These are phyloP conservation scores for Marmota flaviventris DNA, from an alignment of 2,113 vertebrate species.

Conservation along the genomic window DNA sequence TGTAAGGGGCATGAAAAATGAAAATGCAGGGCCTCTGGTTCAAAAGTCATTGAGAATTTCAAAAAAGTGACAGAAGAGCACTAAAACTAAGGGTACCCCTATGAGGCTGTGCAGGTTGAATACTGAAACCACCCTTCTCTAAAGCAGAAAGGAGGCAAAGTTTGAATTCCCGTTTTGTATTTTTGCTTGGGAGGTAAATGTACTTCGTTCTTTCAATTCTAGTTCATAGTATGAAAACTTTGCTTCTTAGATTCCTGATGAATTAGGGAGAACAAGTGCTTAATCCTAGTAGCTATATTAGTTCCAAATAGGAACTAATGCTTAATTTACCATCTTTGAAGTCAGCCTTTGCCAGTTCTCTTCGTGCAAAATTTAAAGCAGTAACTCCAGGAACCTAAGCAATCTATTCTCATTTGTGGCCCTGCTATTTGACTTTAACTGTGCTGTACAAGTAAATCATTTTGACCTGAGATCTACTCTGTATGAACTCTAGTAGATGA, in stretches of 20 bases:
- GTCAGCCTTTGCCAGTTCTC: slow-evolving; percentile 38
- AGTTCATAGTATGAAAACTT: background rate
- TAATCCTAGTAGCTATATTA: background rate
- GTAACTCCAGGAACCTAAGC: background rate
- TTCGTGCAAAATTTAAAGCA: slow-evolving; percentile 53
- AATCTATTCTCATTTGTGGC: slow-evolving; percentile 33
- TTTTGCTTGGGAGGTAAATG: background rate
- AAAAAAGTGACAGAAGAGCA: background rate
- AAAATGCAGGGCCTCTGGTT: background rate
- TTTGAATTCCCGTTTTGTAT: background rate
- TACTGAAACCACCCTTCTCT: background rate
- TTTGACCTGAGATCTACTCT: slow-evolving; percentile 60
- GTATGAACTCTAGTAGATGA: slow-evolving; percentile 56
- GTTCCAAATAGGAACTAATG: slow-evolving; percentile 47
- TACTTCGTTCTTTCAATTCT: background rate
- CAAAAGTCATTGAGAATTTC: background rate
- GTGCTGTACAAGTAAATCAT: slow-evolving; percentile 16
- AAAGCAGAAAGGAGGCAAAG: background rate
- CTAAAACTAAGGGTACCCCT: background rate
- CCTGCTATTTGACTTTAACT: background rate
- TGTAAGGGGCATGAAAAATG: background rate
- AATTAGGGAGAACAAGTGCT: background rate
- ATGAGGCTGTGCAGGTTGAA: rapidly evolving
- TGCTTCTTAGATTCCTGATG: slow-evolving; percentile 35
- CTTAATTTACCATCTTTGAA: slow-evolving; percentile 57